phyloP scores from a whole-genome alignment of 2,888 invertebrate genomes.

The Merodon equestris region DNA sequence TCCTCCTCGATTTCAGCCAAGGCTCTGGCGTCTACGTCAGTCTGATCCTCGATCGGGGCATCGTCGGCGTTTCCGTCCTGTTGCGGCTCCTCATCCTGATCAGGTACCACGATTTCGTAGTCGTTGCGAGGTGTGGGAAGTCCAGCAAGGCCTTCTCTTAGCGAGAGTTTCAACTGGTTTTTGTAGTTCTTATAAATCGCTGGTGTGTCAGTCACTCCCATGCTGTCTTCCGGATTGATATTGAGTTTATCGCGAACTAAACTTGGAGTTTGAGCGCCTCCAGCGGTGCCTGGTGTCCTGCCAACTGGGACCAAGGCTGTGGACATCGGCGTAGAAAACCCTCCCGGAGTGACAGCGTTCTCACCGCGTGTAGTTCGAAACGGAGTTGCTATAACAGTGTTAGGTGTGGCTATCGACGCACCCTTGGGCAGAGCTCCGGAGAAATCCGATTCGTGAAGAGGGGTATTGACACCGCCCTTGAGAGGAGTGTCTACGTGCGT shows the following conservation, averaged over 20 bases:
- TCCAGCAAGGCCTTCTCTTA: constrained; percentile 87
- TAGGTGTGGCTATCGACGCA: constrained; percentile 89
- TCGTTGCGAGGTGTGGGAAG: constrained; percentile 97
- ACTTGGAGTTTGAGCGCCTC: constrained; percentile 82
- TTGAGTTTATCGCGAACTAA: constrained; percentile 95
- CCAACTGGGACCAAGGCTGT: constrained; percentile 79
- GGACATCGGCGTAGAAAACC: constrained; percentile 81
- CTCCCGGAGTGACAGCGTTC: constrained; percentile 82
- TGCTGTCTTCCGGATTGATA: constrained; percentile 93
- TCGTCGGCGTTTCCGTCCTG: constrained; percentile 77
- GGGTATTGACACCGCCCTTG: constrained; percentile 97
- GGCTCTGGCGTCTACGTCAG: constrained; percentile 87
- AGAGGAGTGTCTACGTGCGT: constrained; percentile 98
- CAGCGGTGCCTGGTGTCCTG: constrained; percentile 70
- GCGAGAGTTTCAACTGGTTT: constrained; percentile 86
- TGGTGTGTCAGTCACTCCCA: constrained; percentile 86
- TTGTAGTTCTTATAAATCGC: constrained; percentile 84
- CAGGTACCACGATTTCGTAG: constrained; percentile 98
- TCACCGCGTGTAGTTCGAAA: constrained; percentile 84
- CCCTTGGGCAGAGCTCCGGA: constrained; percentile 88
- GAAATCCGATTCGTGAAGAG: constrained; percentile 93
- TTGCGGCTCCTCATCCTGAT: constrained; percentile 84
- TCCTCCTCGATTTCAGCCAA: constrained; percentile 85
- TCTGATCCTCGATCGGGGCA: constrained; percentile 88
- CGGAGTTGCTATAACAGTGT: constrained; percentile 93